Conservation (phyloP, 2,113 vertebrate genomes). For the Maylandia zebra region DNA sequence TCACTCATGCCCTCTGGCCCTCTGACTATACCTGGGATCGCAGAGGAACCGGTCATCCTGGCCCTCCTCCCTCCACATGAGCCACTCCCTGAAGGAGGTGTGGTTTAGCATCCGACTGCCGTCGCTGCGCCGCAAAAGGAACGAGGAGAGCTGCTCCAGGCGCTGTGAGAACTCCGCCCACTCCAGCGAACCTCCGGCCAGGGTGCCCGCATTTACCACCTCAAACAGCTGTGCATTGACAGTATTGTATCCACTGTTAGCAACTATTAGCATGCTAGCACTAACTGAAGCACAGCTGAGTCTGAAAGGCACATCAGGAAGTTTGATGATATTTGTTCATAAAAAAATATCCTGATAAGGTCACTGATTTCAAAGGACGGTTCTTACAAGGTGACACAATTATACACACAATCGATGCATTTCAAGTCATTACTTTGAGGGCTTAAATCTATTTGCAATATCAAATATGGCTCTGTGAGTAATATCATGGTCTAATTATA, state of each 20-base stretch:
- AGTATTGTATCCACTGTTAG: not conserved
- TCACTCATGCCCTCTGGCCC: not conserved
- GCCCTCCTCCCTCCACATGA: conserved; percentile 96
- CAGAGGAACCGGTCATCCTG: conserved; percentile 97
- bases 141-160: conserved; percentile 91
- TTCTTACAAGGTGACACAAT: not conserved
- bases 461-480: not conserved
- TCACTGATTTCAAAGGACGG: not conserved
- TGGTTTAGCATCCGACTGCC: conserved; percentile 94
- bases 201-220: conserved; percentile 73
- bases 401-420: not conserved
- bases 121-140: conserved; percentile 86
- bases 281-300: not conserved
- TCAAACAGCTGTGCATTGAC: conserved; percentile 73
- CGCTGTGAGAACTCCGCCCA: conserved; percentile 93
- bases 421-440: not conserved
- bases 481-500: not conserved
- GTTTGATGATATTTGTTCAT: not conserved
- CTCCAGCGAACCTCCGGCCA: conserved; percentile 62
- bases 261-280: not conserved
- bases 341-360: not conserved
- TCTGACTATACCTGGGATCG: conserved; percentile 81
- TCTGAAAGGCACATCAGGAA: accelerated
- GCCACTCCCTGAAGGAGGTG: conserved; percentile 95
- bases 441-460: not conserved